A percentile compares a stretch with the other conserved stretches of the same genome.
These are phyloP conservation scores for Gephyroberyx darwinii DNA, from an alignment of 2,797 vertebrate genomes.

Conservation along the genomic window DNA sequence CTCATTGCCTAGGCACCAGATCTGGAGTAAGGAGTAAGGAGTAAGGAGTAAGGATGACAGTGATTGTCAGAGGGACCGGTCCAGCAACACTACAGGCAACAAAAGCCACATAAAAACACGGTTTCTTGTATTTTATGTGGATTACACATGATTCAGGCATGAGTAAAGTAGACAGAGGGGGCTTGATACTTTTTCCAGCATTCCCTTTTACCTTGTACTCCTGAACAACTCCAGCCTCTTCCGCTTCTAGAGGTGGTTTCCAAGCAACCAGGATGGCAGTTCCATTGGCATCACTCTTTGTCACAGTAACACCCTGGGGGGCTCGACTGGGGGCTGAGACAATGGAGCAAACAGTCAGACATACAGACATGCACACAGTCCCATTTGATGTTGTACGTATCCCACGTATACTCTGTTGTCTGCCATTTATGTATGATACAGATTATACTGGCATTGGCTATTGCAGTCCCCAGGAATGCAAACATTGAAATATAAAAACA, in stretches of 20 bases:
- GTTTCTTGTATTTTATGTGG: constrained; percentile 25
- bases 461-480: too few relatives aligned
- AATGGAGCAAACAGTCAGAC: constrained; percentile 43
- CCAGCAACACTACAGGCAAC: constrained; percentile 24
- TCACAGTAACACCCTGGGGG: constrained; percentile 91
- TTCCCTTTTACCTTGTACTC: constrained; percentile 91
- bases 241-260: constrained; percentile 91
- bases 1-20: constrained; percentile 98
- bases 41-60: constrained; percentile 40
- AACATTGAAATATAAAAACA: too few relatives aligned
- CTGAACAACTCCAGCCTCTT: constrained; percentile 91
- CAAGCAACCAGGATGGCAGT: constrained; percentile 93
- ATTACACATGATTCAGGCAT: constrained; percentile 21
- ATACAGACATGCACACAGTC: constrained; percentile 12
- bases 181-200: constrained; percentile 5
- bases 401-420: background rate
- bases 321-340: constrained; percentile 89
- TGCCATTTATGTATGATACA: too few relatives aligned
- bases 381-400: background rate
- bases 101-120: constrained; percentile 29
- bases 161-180: background rate
- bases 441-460: too few relatives aligned
- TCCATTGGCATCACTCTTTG: constrained; percentile 91
- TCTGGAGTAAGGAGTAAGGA: too few relatives aligned
- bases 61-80: constrained; percentile 38